phyloP scores from a whole-genome alignment of 2,888 invertebrate species.

The Fabriciana adippe region DNA sequence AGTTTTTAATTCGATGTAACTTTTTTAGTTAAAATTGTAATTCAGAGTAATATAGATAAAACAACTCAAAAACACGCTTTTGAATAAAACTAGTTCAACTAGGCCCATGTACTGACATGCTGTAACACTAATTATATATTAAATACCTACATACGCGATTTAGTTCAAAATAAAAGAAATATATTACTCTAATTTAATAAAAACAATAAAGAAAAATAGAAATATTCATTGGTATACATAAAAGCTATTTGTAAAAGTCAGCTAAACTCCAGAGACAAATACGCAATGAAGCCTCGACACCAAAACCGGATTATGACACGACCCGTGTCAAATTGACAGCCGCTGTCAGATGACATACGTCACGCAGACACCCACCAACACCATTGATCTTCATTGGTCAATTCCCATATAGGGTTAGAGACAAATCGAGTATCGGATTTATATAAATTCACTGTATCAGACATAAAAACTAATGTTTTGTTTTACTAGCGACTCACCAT shows the following conservation, averaged over 20 bases:
- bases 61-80: too few relatives aligned
- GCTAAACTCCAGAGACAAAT: conserved; percentile 23
- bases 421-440: conserved; percentile 8
- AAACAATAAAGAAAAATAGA: neutral
- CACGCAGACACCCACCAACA: conserved; percentile 21
- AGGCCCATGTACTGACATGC: too few relatives aligned
- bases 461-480: too few relatives aligned
- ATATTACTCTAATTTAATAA: neutral
- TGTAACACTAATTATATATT: too few relatives aligned
- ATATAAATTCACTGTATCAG: conserved; percentile 1
- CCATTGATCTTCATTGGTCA: conserved; percentile 29
- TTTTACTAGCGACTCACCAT: too few relatives aligned
- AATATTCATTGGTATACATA: conserved; percentile 9
- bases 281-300: conserved; percentile 22
- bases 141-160: too few relatives aligned
- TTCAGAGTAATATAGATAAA: too few relatives aligned
- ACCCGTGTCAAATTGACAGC: conserved; percentile 32
- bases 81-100: too few relatives aligned
- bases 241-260: conserved; percentile 18
- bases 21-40: too few relatives aligned
- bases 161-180: neutral
- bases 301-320: conserved; percentile 30
- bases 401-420: conserved; percentile 9
- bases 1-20: too few relatives aligned
- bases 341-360: conserved; percentile 26